Evolutionary conservation across 2,113 vertebrate species (phyloP), one percentile per base, ranked within the genome.

Genomic region (Condylura cristata): DNA sequence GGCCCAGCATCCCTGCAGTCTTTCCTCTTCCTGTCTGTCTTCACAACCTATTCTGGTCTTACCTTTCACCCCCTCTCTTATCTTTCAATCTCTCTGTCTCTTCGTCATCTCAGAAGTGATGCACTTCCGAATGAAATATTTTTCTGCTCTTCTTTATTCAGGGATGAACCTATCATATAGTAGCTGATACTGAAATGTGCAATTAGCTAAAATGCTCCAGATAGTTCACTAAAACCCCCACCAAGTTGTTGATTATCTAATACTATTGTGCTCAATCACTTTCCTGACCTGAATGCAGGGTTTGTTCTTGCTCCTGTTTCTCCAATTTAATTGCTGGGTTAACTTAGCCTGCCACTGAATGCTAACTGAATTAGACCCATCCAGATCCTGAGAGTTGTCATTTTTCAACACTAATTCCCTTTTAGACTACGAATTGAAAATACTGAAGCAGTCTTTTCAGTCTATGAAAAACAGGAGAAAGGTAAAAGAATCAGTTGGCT

Each of bases 371-470:
- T 22, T 3, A 82, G 32, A 63, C 17, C 28, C 7, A 61, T 11
- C 26, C 24, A 75, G 18, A 37, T 22, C 32, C 44, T 48, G 26
- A 80, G n/a, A 86, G 12, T 63, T 75, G 46, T 71, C 74, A 72
- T 78, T 89, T 94, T 58, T 76, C 79, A 95, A 70, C 26, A 91
- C 37, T 39, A 90, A 53, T 51, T 79, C 24, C 32, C 32, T 26
- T 87, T 66, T 81, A 44, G 14, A 75, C 24, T 85, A 75, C 14
- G 48, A 51, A 51, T 51, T 51, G 48, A 37, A 70, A 70, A 70
- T 34, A 28, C 28, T 6, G 71, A 93, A 70, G 5, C 66, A 13
- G 28, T 0, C 65, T 75, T 91, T 90, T 63, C 12, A 85, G n/a
- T 46, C 37, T 56, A 58, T 30, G 28, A 85, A 82, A 78, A 75